Evolutionary conservation across 2,888 invertebrate species (phyloP).

Genomic region (Folsomia candida): DNA sequence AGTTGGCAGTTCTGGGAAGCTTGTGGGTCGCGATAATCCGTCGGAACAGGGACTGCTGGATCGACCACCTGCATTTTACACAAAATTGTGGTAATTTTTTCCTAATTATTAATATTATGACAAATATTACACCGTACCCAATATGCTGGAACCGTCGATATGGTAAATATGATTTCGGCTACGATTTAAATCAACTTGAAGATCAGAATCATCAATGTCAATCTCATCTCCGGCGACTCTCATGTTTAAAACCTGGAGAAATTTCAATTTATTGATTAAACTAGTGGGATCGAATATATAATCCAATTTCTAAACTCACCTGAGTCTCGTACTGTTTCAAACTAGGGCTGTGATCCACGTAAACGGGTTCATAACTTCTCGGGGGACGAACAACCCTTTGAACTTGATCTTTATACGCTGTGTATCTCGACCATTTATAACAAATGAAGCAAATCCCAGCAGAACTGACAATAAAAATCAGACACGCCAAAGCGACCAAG

Average conservation of each 20-base stretch:
- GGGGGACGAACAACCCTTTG: conserved; percentile 67
- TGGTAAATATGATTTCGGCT: conserved; percentile 49
- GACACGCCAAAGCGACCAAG: conserved; percentile 78
- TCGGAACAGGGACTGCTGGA: conserved; percentile 45
- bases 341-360: conserved; percentile 67
- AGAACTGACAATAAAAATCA: conserved; percentile 82
- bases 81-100: too few relatives aligned
- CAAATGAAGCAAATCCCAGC: conserved; percentile 90
- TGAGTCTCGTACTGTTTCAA: conserved; percentile 93
- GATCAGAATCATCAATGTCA: conserved; percentile 68
- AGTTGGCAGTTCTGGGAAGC: conserved; percentile 35
- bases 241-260: conserved; percentile 75
- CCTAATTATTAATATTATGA: too few relatives aligned
- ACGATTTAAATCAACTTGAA: conserved; percentile 76
- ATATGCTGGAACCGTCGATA: conserved; percentile 36
- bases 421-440: conserved; percentile 89
- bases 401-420: conserved; percentile 80
- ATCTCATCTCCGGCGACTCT: conserved; percentile 82
- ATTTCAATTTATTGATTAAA: conserved; percentile 16
- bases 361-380: conserved; percentile 66
- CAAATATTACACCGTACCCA: too few relatives aligned
- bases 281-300: background rate
- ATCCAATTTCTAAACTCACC: too few relatives aligned
- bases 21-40: conserved; percentile 33
- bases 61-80: too few relatives aligned